phyloP scores from a whole-genome alignment of 1,140 invertebrate genomes.

The Sitodiplosis mosellana region DNA sequence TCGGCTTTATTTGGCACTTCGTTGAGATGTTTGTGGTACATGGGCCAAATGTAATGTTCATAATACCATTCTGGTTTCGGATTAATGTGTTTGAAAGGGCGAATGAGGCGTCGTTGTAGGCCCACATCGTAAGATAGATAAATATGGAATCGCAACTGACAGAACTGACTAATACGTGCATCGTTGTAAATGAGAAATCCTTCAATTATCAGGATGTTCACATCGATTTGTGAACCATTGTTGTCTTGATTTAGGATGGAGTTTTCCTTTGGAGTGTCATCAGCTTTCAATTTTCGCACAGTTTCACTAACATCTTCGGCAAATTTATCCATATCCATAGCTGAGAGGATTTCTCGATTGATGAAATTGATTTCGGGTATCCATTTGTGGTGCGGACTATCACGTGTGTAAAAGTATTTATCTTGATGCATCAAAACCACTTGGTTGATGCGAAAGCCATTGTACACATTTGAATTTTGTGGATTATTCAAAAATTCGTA shows the following conservation, averaged over 20 bases:
- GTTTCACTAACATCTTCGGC: slow-evolving; percentile 31
- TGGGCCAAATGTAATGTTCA: slow-evolving; percentile 57
- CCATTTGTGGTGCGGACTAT: slow-evolving; percentile 40
- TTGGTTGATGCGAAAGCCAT: slow-evolving; percentile 13
- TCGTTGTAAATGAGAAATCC: slow-evolving; percentile 59
- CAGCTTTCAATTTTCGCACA: slow-evolving; percentile 12
- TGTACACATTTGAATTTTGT: too few relatives aligned
- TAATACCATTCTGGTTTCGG: slow-evolving; percentile 66
- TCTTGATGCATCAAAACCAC: slow-evolving; percentile 45
- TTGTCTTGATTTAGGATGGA: slow-evolving; percentile 6
- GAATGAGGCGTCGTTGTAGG: slow-evolving; percentile 30
- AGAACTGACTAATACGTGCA: slow-evolving; percentile 39
- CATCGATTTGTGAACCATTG: slow-evolving; percentile 7
- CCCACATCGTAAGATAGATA: slow-evolving; percentile 46
- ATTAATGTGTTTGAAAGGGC: slow-evolving; percentile 55
- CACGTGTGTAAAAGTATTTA: slow-evolving; percentile 43
- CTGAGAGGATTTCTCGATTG: slow-evolving; percentile 51
- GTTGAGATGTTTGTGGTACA: slow-evolving; percentile 30
- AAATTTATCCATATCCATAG: slow-evolving; percentile 51
- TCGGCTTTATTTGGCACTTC: slow-evolving; percentile 21
- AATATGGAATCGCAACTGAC: slow-evolving; percentile 53
- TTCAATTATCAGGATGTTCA: slow-evolving; percentile 47
- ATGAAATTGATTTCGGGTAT: slow-evolving; percentile 42
- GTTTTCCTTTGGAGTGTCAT: background rate
- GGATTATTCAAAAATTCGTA: too few relatives aligned